Base-by-base conservation (phyloP, 2,113 vertebrate genomes). In the Dissostichus mawsoni region DNA sequence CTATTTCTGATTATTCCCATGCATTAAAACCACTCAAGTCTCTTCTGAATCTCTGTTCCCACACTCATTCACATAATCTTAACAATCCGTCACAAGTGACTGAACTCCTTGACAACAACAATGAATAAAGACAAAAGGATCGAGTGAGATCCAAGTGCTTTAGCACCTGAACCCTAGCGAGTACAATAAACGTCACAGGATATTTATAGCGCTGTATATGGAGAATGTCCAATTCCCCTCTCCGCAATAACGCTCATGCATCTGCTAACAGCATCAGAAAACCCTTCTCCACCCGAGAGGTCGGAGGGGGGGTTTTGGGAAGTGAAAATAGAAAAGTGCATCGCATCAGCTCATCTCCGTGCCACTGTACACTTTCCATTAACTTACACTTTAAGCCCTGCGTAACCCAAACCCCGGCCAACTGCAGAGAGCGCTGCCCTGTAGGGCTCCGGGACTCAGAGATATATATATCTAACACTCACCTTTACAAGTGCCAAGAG, bases 151-250 rank as follows among this genome's bases (percentile, higher is more conserved):
- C 95, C 96, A 96, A 97, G 94, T 92, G 92, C 94, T 97, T 98
- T 97, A 98, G 96, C 97, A 97, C 96, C 97, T 96, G 96, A 97
- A 96, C 87, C 95, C 96, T 95, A 94, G 95, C 77, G 96, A 97
- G 97, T 92, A 95, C 95, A 96, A 96, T 98, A 98, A 98, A 99
- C 92, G 96, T 97, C 97, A 96, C 70, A 81, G 87, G 95, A 96
- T 98, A 98, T 99, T 98, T 98, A 98, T 96, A 95, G 96, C 69
- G 90, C 93, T 91, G 96, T 97, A 96, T 96, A 96, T 96, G 95
- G 96, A 97, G 95, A 97, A 95, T 96, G 96, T 97, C 95, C 96
- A 97, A 96, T 95, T 96, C 97, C 96, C 97, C 84, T 78, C 90
- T 92, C 95, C 94, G 93, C 95, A 96, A 94, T 97, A 96, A 96